Evolutionary conservation across 2,888 invertebrate species (phyloP).

Genomic region (Microplitis deprimator): DNA sequence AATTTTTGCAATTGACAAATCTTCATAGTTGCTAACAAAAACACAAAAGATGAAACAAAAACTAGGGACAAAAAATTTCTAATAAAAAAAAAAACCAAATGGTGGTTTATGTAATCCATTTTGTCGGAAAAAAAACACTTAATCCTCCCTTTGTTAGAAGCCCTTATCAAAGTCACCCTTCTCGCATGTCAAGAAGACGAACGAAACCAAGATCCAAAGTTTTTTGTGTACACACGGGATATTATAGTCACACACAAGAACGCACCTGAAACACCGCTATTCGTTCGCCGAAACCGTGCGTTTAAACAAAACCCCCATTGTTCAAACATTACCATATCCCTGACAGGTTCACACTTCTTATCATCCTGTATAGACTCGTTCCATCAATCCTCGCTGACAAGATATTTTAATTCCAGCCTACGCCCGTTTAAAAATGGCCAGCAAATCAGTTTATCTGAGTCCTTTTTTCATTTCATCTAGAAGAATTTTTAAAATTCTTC

Average conservation of each 20-base stretch:
- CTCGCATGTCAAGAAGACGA: conserved; percentile 18
- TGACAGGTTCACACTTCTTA: background rate
- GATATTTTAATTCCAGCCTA: background rate
- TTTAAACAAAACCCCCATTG: conserved; percentile 4
- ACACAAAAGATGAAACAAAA: background rate
- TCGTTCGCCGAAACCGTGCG: background rate
- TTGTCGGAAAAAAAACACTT: conserved; percentile 28
- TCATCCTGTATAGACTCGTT: too few species aligned
- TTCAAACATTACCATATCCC: conserved; percentile 1
- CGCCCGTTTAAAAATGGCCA: background rate
- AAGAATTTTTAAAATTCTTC: conserved; percentile 25
- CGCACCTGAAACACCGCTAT: conserved; percentile 27
- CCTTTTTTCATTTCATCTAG: background rate
- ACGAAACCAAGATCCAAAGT: background rate
- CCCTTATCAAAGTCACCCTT: conserved; percentile 33
- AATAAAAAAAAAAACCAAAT: too few species aligned
- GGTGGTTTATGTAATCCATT: conserved; percentile 14
- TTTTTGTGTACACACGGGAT: conserved; percentile 12
- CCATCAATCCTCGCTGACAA: too few species aligned
- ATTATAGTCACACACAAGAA: conserved; percentile 3
- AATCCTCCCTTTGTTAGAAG: conserved; percentile 24
- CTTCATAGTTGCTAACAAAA: conserved; percentile 5
- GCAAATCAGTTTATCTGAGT: background rate
- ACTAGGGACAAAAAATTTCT: conserved; percentile 3
- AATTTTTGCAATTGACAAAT: background rate